A percentile compares a stretch with the other conserved stretches of the same genome.
Conservation (phyloP, 2,888 invertebrate species). For the Tachina grossa region DNA sequence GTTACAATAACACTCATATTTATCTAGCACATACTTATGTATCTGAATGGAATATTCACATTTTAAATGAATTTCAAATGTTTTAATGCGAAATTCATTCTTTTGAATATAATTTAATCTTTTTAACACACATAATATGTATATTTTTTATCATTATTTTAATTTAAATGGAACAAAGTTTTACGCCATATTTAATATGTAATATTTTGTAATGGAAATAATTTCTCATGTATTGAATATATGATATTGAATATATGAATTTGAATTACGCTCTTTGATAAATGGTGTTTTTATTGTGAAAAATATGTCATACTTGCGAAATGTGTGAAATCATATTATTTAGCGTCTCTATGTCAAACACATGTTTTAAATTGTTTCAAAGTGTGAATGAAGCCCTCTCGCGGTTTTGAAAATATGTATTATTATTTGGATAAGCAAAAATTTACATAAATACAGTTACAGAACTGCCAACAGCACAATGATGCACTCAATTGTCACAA, state of each 20-base stretch:
- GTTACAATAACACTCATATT: conserved; percentile 1
- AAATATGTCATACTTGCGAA: too few species aligned
- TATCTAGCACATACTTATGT: conserved; percentile 16
- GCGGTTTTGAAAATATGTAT: too few species aligned
- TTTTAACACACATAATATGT: not conserved
- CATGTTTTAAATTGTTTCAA: not conserved
- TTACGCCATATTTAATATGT: not conserved
- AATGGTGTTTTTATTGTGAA: too few species aligned
- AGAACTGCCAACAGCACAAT: too few species aligned
- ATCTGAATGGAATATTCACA: conserved; percentile 6
- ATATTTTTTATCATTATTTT: not conserved
- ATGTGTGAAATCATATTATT: not conserved
- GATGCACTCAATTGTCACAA: too few species aligned
- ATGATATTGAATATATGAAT: too few species aligned
- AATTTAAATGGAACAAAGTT: not conserved
- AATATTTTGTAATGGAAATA: not conserved
- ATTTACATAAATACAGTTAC: too few species aligned
- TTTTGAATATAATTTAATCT: not conserved
- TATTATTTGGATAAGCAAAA: too few species aligned
- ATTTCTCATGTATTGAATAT: not conserved
- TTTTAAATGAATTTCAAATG: conserved; percentile 10
- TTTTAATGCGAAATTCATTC: conserved; percentile 7
- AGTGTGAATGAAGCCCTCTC: not conserved
- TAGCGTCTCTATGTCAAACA: conserved; percentile 6
- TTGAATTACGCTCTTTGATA: too few species aligned